Conservation (phyloP, 2,797 vertebrate genomes). For the Natrix natrix region DNA sequence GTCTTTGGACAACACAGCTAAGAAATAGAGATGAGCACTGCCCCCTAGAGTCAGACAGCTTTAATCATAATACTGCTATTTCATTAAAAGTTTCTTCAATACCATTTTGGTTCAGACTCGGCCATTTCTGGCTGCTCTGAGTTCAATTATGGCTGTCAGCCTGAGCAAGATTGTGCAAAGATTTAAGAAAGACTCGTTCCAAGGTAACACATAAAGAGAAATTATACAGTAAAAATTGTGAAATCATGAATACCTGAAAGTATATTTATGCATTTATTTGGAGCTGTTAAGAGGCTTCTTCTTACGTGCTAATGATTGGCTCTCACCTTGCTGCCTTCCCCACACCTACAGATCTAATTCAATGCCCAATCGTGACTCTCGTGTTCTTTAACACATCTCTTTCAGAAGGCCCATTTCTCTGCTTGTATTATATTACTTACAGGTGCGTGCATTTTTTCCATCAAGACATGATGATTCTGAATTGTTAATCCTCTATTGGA, state of each 20-base stretch:
- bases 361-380: background rate
- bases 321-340: background rate
- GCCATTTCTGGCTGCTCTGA: background rate
- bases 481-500: background rate
- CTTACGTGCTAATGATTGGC: background rate
- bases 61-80: background rate
- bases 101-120: background rate
- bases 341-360: background rate
- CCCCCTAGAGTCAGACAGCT: background rate
- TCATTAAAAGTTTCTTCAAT: background rate
- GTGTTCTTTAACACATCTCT: background rate
- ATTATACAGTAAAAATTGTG: background rate
- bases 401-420: background rate
- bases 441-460: background rate
- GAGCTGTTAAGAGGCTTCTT: background rate
- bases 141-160: background rate
- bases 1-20: background rate
- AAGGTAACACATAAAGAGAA: background rate
- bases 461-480: background rate
- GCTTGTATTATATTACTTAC: background rate
- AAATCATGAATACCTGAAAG: background rate
- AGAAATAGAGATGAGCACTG: background rate
- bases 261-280: background rate
- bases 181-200: background rate
- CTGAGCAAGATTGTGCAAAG: background rate